These are phyloP conservation scores for Phalacrocorax brasilianus DNA, from an alignment of 2,113 vertebrate genomes.

Conservation along the genomic window DNA sequence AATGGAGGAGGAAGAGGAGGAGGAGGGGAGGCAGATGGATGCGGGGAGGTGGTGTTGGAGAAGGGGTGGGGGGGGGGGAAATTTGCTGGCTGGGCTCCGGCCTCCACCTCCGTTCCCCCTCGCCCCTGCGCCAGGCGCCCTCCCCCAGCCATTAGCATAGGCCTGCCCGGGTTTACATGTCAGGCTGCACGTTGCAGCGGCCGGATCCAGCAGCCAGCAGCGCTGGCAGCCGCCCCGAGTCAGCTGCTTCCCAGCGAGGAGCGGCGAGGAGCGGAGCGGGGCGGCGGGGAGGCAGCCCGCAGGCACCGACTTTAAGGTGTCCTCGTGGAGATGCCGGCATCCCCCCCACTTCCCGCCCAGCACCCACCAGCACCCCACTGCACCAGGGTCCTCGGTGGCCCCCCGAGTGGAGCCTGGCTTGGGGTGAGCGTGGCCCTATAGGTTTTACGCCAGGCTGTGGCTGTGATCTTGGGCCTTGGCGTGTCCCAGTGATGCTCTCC, in stretches of 20 bases:
- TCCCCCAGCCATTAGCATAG: constrained; percentile 63
- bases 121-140: constrained; percentile 49
- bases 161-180: constrained; percentile 74
- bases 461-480: neutral
- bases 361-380: neutral
- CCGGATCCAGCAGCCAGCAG: constrained; percentile 62
- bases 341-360: neutral
- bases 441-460: neutral
- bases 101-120: constrained; percentile 62
- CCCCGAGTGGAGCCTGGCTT: neutral
- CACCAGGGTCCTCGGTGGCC: neutral
- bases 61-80: neutral
- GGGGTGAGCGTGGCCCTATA: fast-evolving
- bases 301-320: constrained; percentile 45
- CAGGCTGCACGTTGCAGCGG: constrained; percentile 76
- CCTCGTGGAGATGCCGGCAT: neutral
- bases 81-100: constrained; percentile 52
- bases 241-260: constrained; percentile 71
- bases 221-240: constrained; percentile 72
- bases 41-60: neutral
- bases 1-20: constrained; percentile 10
- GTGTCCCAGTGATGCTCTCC: neutral
- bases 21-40: constrained; percentile 41
- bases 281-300: constrained; percentile 29
- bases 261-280: neutral